phyloP scores from a whole-genome alignment of 2,797 vertebrate species.

The Phoebastria nigripes region DNA sequence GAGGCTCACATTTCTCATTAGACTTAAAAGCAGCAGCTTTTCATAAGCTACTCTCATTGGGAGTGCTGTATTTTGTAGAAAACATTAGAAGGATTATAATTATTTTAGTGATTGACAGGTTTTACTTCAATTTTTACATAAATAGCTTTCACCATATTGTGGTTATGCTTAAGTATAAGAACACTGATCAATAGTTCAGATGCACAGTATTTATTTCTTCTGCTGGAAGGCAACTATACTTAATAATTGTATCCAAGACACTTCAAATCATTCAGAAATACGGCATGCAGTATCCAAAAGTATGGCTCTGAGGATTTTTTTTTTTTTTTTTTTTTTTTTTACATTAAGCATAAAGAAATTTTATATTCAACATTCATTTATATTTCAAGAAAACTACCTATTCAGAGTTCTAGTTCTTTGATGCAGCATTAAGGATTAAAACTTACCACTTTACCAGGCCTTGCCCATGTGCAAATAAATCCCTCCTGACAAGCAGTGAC shows the following conservation, averaged over 20 bases:
- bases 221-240: conserved; percentile 78
- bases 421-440: conserved; percentile 84
- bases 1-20: conserved; percentile 33
- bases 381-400: conserved; percentile 75
- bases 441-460: conserved; percentile 99
- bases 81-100: conserved; percentile 35
- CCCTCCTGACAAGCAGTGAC: conserved; percentile 99
- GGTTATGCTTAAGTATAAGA: conserved; percentile 71
- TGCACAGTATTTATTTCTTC: conserved; percentile 71
- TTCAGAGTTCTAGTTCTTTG: conserved; percentile 74
- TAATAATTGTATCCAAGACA: conserved; percentile 74
- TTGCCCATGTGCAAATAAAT: conserved; percentile 99
- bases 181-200: conserved; percentile 65
- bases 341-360: conserved; percentile 79
- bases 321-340: conserved; percentile 53
- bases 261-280: conserved; percentile 83
- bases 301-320: conserved; percentile 80
- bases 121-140: conserved; percentile 59
- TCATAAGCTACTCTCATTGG: conserved; percentile 17
- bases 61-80: conserved; percentile 16
- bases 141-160: conserved; percentile 60
- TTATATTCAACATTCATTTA: conserved; percentile 78
- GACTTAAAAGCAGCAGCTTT: conserved; percentile 47
- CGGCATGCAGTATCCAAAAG: conserved; percentile 86
- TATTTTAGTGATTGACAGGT: conserved; percentile 45